Percentiles rank a stretch among this genome's conserved stretches.
phyloP scores from a whole-genome alignment of 2,888 invertebrate genomes.

The Cephus pygmeus region DNA sequence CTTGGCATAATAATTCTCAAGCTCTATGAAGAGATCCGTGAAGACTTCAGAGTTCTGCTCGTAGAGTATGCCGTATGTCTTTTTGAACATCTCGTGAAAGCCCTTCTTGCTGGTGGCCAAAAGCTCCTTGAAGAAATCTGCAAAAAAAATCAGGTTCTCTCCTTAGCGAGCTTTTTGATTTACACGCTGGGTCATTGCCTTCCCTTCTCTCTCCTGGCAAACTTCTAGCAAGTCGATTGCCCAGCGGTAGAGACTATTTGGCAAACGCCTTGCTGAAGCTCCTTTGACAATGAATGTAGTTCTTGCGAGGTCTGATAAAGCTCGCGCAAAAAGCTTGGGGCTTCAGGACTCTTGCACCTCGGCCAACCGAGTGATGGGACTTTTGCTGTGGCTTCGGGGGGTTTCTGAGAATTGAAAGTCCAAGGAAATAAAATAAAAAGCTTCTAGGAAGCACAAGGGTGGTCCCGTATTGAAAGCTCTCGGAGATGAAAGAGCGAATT shows the following conservation, averaged over 20 bases:
- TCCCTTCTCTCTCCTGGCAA: background rate
- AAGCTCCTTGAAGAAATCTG: conserved; percentile 90
- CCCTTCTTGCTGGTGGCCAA: conserved; percentile 84
- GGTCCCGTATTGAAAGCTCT: background rate
- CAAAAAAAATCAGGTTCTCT: background rate
- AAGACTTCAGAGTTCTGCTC: conserved; percentile 94
- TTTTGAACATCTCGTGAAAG: conserved; percentile 95
- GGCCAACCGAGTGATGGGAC: background rate
- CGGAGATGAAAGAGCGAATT: background rate
- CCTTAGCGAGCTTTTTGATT: background rate
- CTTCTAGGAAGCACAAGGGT: background rate
- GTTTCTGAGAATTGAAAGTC: background rate
- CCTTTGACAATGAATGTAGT: background rate
- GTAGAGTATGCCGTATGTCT: conserved; percentile 95
- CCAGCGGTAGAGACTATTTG: too few relatives aligned
- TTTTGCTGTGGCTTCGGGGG: background rate
- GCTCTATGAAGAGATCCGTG: conserved; percentile 87
- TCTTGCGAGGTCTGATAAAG: background rate
- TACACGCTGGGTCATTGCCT: background rate
- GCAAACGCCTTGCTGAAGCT: background rate
- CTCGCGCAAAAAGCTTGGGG: background rate
- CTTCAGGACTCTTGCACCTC: background rate
- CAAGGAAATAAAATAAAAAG: background rate
- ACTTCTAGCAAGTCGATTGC: too few relatives aligned
- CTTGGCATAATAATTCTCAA: conserved; percentile 88